These are phyloP conservation scores for Mus caroli DNA, from an alignment of 2,797 vertebrate genomes.

Conservation along the genomic window DNA sequence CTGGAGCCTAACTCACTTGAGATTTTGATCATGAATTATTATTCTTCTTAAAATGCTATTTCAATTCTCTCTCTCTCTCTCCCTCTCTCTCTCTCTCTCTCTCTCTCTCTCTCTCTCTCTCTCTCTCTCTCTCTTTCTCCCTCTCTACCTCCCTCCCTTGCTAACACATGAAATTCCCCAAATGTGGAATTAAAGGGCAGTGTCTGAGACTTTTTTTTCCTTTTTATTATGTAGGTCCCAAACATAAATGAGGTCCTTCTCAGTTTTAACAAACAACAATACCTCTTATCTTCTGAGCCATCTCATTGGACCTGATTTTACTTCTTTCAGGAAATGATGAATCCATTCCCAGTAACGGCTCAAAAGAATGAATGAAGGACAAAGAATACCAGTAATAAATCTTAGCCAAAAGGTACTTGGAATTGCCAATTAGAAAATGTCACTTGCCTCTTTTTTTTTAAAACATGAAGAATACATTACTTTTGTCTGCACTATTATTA, in stretches of 20 bases:
- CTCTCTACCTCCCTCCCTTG: too few relatives aligned
- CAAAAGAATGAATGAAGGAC: neutral
- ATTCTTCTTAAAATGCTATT: neutral
- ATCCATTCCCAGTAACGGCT: neutral
- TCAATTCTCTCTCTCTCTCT: neutral
- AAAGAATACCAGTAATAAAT: neutral
- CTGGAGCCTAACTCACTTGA: too few relatives aligned
- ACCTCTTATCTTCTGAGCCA: neutral
- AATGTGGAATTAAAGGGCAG: neutral
- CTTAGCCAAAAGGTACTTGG: neutral
- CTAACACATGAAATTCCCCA: neutral
- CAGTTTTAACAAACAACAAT: neutral
- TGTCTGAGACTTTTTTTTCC: neutral
- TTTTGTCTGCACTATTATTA: neutral
- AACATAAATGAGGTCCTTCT: neutral
- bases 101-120: too few relatives aligned
- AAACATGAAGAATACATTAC: neutral
- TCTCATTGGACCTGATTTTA: too few relatives aligned
- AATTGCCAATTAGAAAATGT: neutral
- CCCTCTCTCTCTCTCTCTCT: neutral
- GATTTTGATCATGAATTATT: neutral
- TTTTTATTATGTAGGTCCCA: too few relatives aligned
- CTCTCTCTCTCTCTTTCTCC: neutral
- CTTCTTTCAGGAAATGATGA: neutral
- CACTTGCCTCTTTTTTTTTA: neutral